A percentile compares a stretch with the other conserved stretches of the same genome.
Evolutionary conservation across 2,113 vertebrate species (phyloP).

Genomic region (Prionailurus bengalensis): DNA sequence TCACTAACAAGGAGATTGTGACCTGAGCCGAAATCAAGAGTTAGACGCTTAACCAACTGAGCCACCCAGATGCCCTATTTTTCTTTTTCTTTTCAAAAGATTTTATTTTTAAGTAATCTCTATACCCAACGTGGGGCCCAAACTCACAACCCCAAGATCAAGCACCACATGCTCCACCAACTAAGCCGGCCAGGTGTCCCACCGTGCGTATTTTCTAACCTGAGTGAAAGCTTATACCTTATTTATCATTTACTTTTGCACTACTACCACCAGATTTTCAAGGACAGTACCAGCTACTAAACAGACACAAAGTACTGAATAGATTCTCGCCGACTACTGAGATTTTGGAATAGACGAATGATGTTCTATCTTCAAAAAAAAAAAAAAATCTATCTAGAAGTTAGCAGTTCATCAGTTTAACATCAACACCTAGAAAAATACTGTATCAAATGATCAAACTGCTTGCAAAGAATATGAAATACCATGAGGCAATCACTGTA

Average conservation of each 20-base stretch:
- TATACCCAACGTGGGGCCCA: not conserved
- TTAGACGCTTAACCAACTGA: not conserved
- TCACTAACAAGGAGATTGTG: too few relatives aligned
- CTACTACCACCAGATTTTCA: not conserved
- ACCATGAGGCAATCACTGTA: not conserved
- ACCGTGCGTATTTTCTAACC: not conserved
- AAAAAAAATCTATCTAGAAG: not conserved
- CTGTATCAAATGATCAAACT: not conserved
- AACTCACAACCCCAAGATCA: not conserved
- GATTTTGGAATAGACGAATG: conserved; percentile 12
- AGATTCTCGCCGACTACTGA: not conserved
- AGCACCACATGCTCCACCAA: not conserved
- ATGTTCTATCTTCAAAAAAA: conserved; percentile 26
- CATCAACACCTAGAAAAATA: conserved; percentile 53
- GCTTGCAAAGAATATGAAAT: conserved; percentile 41
- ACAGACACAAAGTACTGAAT: not conserved
- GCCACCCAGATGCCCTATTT: not conserved
- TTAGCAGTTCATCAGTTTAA: conserved; percentile 16
- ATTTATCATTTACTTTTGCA: not conserved
- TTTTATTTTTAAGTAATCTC: not conserved
- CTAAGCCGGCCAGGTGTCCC: not conserved
- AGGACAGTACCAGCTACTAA: not conserved
- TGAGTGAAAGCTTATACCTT: not conserved
- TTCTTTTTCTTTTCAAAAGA: not conserved
- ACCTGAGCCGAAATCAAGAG: not conserved